Evolutionary conservation across 1,140 invertebrate genomes (phyloP).

Genomic region (Oryzaephilus surinamensis): DNA sequence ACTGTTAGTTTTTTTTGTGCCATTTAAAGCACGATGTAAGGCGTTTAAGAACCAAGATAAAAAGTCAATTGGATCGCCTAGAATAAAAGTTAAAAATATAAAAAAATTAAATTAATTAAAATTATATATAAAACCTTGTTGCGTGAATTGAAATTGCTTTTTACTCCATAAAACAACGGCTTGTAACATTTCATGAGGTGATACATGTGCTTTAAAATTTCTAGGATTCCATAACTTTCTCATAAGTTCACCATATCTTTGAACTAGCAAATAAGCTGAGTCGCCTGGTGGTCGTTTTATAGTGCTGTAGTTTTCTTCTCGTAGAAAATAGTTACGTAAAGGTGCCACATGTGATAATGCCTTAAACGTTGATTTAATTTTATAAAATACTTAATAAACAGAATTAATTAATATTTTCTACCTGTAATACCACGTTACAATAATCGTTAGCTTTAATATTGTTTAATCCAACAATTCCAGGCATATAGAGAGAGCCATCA

Average conservation of each 20-base stretch:
- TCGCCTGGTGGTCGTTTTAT: slow-evolving; percentile 89
- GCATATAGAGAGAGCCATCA: slow-evolving; percentile 92
- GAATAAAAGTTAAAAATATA: slow-evolving; percentile 57
- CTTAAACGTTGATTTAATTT: too few species aligned
- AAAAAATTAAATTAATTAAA: neutral
- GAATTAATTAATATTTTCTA: too few species aligned
- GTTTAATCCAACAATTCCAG: slow-evolving; percentile 94
- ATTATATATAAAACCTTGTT: slow-evolving; percentile 62
- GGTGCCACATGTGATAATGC: slow-evolving; percentile 90
- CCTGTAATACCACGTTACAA: slow-evolving; percentile 96
- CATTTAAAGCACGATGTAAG: slow-evolving; percentile 81
- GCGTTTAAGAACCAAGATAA: slow-evolving; percentile 94
- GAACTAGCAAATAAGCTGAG: slow-evolving; percentile 81
- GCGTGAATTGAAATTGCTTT: slow-evolving; percentile 96
- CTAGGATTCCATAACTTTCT: slow-evolving; percentile 98
- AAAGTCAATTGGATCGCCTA: slow-evolving; percentile 97
- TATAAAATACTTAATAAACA: too few species aligned
- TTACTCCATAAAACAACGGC: slow-evolving; percentile 97
- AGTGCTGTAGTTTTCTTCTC: slow-evolving; percentile 83
- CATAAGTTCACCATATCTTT: slow-evolving; percentile 94
- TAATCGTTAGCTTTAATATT: slow-evolving; percentile 99
- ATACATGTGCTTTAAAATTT: slow-evolving; percentile 99
- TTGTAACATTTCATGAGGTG: slow-evolving; percentile 99
- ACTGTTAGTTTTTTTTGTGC: slow-evolving; percentile 70
- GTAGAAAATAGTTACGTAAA: slow-evolving; percentile 87